Percentiles rank a stretch among this genome's conserved stretches.
Conservation (phyloP, 2,888 invertebrate species). For the Rotaria magnacalcarata region DNA sequence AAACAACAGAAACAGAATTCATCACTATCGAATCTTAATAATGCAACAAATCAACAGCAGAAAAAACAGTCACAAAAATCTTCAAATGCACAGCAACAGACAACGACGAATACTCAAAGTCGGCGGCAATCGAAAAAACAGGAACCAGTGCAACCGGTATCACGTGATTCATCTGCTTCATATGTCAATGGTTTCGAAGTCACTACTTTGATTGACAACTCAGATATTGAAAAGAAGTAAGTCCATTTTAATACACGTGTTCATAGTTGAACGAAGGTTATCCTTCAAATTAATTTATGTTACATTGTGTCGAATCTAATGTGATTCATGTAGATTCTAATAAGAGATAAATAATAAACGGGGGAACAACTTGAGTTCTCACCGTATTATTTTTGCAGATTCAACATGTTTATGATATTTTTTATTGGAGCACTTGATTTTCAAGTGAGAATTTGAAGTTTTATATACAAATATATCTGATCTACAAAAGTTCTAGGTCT, state of each 20-base stretch:
- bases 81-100: not conserved
- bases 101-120: not conserved
- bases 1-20: slow-evolving; percentile 29
- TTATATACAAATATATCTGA: no score
- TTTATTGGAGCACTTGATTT: no score
- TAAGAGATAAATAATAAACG: no score
- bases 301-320: no score
- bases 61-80: slow-evolving; percentile 16
- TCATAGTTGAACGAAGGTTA: no score
- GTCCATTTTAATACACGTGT: not conserved
- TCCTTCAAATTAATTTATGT: no score
- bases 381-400: no score
- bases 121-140: slow-evolving; percentile 32
- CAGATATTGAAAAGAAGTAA: slow-evolving; percentile 8
- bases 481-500: no score
- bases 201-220: not conserved
- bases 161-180: slow-evolving; percentile 29
- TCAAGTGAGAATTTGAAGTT: no score
- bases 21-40: not conserved
- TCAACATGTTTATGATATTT: no score
- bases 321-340: no score
- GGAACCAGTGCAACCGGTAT: not conserved
- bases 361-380: no score
- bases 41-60: not conserved
- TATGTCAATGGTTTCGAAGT: not conserved